A percentile compares a stretch with the other conserved stretches of the same genome.
phyloP scores from a whole-genome alignment of 1,140 invertebrate species.

The Nymphalis io region DNA sequence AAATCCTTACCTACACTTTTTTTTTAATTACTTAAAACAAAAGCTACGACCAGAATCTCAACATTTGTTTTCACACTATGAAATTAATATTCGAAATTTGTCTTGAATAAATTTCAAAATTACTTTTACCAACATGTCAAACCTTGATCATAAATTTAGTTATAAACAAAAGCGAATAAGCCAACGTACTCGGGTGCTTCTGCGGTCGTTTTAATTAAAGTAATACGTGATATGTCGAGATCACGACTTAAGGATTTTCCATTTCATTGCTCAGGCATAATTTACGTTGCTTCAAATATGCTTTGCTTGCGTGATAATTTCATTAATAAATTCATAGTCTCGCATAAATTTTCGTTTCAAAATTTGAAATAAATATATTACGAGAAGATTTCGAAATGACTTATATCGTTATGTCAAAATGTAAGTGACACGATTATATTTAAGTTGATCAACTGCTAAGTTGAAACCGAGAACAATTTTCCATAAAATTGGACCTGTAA shows the following conservation, averaged over 20 bases:
- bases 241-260: constrained; percentile 17
- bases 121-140: not conserved
- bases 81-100: not conserved
- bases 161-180: constrained; percentile 4
- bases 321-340: constrained; percentile 9
- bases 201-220: constrained; percentile 17
- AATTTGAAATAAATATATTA: not conserved
- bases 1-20: no score
- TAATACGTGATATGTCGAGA: constrained; percentile 18
- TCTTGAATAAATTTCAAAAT: not conserved
- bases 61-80: no score
- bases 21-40: no score
- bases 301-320: not conserved
- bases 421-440: no score
- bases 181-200: not conserved
- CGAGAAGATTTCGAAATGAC: no score
- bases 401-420: no score
- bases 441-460: no score
- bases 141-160: constrained; percentile 1
- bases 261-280: constrained; percentile 3
- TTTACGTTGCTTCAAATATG: constrained; percentile 13
- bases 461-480: no score
- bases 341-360: not conserved
- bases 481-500: no score
- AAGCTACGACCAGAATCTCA: no score